These are phyloP conservation scores for Hydrophis major DNA, from an alignment of 2,797 vertebrate genomes.

Conservation along the genomic window DNA sequence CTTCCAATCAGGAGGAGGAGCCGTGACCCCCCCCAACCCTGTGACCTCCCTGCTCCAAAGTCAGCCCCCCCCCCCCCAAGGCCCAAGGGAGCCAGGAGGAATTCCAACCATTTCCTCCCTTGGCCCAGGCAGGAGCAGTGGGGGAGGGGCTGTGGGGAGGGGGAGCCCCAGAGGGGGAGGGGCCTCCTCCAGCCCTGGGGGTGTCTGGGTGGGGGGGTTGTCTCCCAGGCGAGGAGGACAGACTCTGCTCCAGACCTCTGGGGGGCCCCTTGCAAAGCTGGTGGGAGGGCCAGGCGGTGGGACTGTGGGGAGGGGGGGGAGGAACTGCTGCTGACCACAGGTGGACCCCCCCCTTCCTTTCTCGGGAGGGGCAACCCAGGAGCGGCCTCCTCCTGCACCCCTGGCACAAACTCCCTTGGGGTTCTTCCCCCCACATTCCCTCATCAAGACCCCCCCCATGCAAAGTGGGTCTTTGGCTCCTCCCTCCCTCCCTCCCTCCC, in stretches of 20 bases:
- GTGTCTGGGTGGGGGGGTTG: too few species aligned
- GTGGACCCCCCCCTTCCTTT: accelerated
- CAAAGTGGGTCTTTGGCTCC: background rate
- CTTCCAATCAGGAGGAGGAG: background rate
- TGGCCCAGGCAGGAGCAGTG: too few species aligned
- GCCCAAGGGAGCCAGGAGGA: background rate
- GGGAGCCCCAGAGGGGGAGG: background rate
- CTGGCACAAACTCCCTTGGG: background rate
- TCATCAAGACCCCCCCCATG: background rate
- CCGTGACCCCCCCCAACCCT: background rate
- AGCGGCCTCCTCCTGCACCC: background rate
- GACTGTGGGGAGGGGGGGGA: background rate
- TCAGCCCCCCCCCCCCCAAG: background rate
- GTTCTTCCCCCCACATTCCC: background rate
- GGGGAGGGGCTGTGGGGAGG: background rate
- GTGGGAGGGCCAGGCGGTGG: background rate
- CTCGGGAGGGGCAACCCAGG: background rate
- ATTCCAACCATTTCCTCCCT: constrained; percentile 47
- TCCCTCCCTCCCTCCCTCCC: background rate
- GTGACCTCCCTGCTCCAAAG: background rate
- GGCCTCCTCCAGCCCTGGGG: too few species aligned
- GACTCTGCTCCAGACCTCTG: background rate
- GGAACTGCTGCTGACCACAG: background rate
- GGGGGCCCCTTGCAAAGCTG: background rate
- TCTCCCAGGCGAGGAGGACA: background rate